Evolutionary conservation across 2,888 invertebrate species (phyloP), one percentile per base, ranked within the genome.

Genomic region (Tenthredo notha): DNA sequence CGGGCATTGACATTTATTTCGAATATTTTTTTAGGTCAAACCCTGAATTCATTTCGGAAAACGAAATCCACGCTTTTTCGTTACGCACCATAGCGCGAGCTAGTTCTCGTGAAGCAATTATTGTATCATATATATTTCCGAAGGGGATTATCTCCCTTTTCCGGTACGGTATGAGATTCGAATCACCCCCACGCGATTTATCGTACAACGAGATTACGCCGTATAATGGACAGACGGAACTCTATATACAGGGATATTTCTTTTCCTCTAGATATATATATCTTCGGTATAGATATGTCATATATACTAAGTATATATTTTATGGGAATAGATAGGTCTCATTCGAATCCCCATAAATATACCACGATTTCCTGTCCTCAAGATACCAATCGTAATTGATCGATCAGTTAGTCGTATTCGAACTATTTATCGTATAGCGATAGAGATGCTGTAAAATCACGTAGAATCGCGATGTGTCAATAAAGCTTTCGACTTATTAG

Each of bases 101-200:
- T 43, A 47, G 25, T 43, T 47, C 25, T 47, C 47, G 43, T 25
- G 12, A 75, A 75, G 43, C 75, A 75, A 43, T 75, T 43, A 75
- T 43, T 75, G 12, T 47, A 75, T 75, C 43, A 25, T 25, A 47
- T 75, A 75, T 75, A 75, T 75, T 75, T 75, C 75, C 43, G 75
- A 47, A 75, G 25, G 25, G 75, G 75, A 75, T 75, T 47, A 75
- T 75, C 75, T 75, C 75, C 47, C 75, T 50, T 29, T 75, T 75
- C 75, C 75, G 75, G 37, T 47, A 25, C 18, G 75, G 75, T 50
- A 47, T 43, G 75, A 75, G 75, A 75, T 75, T 75, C 40, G 75
- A 47, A 75, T 75, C 75, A 75, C 75, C 75, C 75, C 75, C 40
- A 47, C 21, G 47, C 47, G 47, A 75, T 75, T 75, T 43, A 43